These are phyloP conservation scores for Chinchilla lanigera DNA, from an alignment of 2,113 vertebrate genomes.

Conservation along the genomic window DNA sequence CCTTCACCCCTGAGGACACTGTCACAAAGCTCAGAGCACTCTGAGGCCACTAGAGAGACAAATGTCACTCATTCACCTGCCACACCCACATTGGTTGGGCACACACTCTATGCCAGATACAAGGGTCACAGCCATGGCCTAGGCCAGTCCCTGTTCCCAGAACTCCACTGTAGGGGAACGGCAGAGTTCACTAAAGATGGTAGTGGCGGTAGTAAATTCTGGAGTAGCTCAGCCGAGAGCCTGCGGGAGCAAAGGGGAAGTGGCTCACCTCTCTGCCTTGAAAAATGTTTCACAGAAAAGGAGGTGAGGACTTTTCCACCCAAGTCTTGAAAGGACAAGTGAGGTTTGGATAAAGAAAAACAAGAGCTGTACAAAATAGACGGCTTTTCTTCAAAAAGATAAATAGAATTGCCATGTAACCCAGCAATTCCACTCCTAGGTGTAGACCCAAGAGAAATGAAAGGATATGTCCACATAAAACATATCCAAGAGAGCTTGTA, in stretches of 20 bases:
- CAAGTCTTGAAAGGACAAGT: background rate
- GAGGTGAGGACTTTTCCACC: too few species aligned
- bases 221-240: background rate
- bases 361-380: background rate
- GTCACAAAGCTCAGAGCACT: background rate
- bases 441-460: background rate
- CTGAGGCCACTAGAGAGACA: background rate
- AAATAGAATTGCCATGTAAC: background rate
- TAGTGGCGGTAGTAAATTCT: background rate
- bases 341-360: background rate
- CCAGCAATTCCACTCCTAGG: background rate
- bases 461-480: background rate
- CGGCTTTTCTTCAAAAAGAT: background rate
- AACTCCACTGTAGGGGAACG: background rate
- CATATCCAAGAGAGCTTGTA: background rate
- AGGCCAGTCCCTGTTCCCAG: background rate
- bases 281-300: background rate
- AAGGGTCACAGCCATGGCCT: background rate
- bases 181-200: background rate
- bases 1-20: background rate
- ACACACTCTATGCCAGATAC: background rate
- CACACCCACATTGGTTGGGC: background rate
- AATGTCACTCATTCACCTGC: background rate
- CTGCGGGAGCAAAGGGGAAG: background rate
- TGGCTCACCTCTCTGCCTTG: background rate